These are phyloP conservation scores for Pseudachorutes palmiensis DNA, from an alignment of 1,140 invertebrate genomes.

Conservation along the genomic window DNA sequence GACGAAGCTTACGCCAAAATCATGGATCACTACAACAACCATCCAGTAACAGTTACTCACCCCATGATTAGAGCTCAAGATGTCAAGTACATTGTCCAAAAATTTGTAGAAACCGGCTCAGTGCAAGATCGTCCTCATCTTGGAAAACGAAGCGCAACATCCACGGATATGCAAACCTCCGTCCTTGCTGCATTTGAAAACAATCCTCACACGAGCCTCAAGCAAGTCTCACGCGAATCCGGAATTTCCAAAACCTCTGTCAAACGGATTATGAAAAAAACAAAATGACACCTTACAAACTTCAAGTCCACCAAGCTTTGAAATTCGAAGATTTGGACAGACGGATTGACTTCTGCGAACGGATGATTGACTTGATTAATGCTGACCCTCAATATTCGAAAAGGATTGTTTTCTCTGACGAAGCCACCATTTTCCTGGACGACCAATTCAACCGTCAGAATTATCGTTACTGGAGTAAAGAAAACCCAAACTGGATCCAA, in stretches of 20 bases:
- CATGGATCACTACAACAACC: not conserved
- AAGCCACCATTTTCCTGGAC: conserved; percentile 38
- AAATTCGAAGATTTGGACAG: not conserved
- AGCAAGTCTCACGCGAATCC: not conserved
- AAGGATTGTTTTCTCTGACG: conserved; percentile 5
- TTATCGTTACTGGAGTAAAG: conserved; percentile 34
- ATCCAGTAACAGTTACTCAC: not conserved
- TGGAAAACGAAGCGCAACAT: not conserved
- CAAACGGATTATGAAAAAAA: not conserved
- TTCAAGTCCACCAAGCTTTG: not conserved
- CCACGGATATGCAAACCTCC: not conserved
- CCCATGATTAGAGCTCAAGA: not conserved
- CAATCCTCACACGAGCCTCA: not conserved
- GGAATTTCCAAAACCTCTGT: not conserved
- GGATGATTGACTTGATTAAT: not conserved
- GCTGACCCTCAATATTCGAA: not conserved
- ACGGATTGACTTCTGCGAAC: not conserved
- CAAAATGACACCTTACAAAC: conserved; percentile 13
- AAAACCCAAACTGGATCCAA: conserved; percentile 37
- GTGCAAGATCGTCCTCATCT: not conserved
- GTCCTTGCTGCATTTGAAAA: not conserved
- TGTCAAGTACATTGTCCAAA: not conserved
- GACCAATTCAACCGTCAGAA: conserved; percentile 36
- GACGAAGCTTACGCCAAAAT: too few species aligned
- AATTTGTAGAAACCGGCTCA: not conserved